A percentile compares a stretch with the other conserved stretches of the same genome.
These are phyloP conservation scores for Cuniculus paca DNA, from an alignment of 2,797 vertebrate species.

Conservation along the genomic window DNA sequence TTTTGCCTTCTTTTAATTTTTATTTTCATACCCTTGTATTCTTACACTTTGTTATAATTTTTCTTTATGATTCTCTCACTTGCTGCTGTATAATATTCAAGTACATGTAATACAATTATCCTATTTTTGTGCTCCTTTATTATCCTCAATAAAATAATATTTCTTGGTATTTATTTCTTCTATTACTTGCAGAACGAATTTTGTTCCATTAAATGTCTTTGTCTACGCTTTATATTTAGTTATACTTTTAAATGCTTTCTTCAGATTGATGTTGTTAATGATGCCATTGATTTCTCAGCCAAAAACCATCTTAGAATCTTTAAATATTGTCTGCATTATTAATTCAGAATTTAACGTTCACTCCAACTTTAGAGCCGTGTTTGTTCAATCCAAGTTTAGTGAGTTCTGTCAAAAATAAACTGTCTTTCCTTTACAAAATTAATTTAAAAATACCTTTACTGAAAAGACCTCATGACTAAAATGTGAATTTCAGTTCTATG, in stretches of 20 bases:
- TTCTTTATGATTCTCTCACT: constrained; percentile 28
- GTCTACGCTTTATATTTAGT: constrained; percentile 63
- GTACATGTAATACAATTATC: constrained; percentile 44
- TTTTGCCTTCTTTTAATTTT: constrained; percentile 14
- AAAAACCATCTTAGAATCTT: constrained; percentile 51
- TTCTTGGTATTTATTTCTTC: constrained; percentile 57
- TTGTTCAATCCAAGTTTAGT: constrained; percentile 63
- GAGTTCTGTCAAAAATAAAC: constrained; percentile 50
- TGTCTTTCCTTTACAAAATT: constrained; percentile 67
- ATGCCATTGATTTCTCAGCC: constrained; percentile 65
- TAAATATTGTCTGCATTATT: constrained; percentile 7
- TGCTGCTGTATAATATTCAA: neutral
- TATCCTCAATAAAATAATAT: constrained; percentile 44
- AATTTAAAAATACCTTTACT: constrained; percentile 60
- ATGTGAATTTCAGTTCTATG: neutral
- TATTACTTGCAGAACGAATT: constrained; percentile 51
- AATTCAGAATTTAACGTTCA: constrained; percentile 54
- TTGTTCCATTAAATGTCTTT: constrained; percentile 44
- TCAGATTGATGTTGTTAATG: constrained; percentile 20
- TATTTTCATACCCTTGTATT: constrained; percentile 42
- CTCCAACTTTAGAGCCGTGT: constrained; percentile 10
- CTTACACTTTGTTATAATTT: constrained; percentile 40
- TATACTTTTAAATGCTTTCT: constrained; percentile 54
- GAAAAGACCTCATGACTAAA: constrained; percentile 48
- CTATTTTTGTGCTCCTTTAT: constrained; percentile 1